A percentile compares a stretch with the other conserved stretches of the same genome.
These are phyloP conservation scores for Pristionchus exspectatus DNA, from an alignment of 2,888 invertebrate species.

Conservation along the genomic window DNA sequence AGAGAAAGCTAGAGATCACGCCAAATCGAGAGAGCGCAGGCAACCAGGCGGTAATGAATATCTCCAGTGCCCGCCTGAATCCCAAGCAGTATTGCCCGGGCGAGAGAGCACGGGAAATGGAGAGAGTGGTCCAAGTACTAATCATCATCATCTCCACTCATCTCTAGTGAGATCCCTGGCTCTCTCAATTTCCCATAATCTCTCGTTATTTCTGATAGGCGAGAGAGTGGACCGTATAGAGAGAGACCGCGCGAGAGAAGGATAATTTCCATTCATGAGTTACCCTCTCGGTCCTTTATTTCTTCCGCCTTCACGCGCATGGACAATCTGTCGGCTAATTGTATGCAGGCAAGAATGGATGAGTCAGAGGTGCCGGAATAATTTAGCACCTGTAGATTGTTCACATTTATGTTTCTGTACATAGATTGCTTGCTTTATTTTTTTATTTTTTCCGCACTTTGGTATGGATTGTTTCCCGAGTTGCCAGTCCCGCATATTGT, in stretches of 20 bases:
- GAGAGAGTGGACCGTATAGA: not conserved
- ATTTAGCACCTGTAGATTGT: no score
- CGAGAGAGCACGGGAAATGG: not conserved
- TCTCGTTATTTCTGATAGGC: not conserved
- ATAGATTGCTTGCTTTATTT: no score
- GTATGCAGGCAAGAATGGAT: no score
- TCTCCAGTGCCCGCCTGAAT: not conserved
- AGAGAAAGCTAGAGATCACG: not conserved
- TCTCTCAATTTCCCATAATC: not conserved
- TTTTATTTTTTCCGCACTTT: no score
- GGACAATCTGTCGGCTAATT: constrained; percentile 37
- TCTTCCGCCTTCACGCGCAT: constrained; percentile 19
- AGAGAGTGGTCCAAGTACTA: constrained; percentile 19
- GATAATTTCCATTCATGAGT: constrained; percentile 5
- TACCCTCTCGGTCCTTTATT: not conserved
- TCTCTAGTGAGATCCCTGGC: not conserved
- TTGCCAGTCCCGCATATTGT: no score
- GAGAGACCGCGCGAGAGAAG: not conserved
- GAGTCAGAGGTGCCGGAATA: no score
- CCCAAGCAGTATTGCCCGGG: not conserved
- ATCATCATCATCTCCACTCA: not conserved
- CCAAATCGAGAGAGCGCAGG: not conserved
- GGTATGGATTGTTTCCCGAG: no score
- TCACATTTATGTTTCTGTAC: no score
- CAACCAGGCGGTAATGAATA: not conserved